A percentile compares a stretch with the other conserved stretches of the same genome.
Evolutionary conservation across 2,888 invertebrate species (phyloP).

Genomic region (Argyra leucocephala): DNA sequence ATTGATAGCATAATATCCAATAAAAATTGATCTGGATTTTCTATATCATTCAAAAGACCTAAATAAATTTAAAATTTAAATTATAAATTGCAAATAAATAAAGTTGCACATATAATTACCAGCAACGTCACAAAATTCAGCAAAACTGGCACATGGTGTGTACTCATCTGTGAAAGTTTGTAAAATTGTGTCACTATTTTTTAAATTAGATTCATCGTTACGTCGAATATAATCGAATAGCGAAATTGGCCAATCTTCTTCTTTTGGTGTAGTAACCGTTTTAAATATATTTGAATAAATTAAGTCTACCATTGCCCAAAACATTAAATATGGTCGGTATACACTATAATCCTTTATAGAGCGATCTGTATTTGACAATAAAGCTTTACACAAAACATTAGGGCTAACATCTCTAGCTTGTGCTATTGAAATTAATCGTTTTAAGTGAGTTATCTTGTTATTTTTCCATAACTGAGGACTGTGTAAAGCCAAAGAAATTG

Average conservation of each 20-base stretch:
- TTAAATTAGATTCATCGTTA: constrained; percentile 83
- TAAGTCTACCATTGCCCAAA: constrained; percentile 75
- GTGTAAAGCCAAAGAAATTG: constrained; percentile 69
- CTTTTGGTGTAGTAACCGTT: constrained; percentile 63
- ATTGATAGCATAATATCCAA: constrained; percentile 35
- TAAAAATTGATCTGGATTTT: constrained; percentile 39
- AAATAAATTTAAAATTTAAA: background rate
- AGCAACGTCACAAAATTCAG: constrained; percentile 87
- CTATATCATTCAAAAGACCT: constrained; percentile 40
- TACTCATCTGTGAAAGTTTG: constrained; percentile 77
- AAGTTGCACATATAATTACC: constrained; percentile 44
- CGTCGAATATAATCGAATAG: constrained; percentile 88
- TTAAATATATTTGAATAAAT: constrained; percentile 80
- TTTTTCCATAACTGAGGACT: constrained; percentile 70
- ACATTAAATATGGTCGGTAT: constrained; percentile 78
- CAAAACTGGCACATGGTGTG: constrained; percentile 79
- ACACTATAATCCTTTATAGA: constrained; percentile 60
- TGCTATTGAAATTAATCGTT: constrained; percentile 64
- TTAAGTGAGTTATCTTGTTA: constrained; percentile 60
- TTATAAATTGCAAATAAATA: background rate
- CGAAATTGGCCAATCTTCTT: constrained; percentile 81
- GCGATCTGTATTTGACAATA: constrained; percentile 46
- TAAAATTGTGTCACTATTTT: constrained; percentile 76
- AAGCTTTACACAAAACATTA: constrained; percentile 41
- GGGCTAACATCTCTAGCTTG: constrained; percentile 69